These are phyloP conservation scores for Dendronephthya gigantea DNA, from an alignment of 64 coral and sea anemone genomes.

Conservation along the genomic window DNA sequence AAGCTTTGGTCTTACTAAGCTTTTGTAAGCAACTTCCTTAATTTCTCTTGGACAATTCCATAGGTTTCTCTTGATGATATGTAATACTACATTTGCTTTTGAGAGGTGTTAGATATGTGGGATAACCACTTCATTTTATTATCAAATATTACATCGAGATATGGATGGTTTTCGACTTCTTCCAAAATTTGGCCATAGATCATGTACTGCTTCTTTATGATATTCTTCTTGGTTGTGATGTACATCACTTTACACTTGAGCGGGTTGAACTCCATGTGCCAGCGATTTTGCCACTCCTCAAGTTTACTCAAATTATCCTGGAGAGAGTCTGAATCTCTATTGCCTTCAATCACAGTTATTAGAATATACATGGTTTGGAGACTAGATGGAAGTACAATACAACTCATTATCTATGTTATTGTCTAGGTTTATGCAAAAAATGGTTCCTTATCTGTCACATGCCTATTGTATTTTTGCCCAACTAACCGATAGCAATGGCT, in stretches of 20 bases:
- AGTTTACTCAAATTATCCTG: neutral
- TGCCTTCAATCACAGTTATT: too few relatives aligned
- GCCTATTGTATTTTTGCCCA: too few relatives aligned
- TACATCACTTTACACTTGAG: neutral
- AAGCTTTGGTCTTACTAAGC: conserved; percentile 43
- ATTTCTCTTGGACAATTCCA: conserved; percentile 39
- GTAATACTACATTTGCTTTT: conserved; percentile 22
- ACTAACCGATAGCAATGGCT: too few relatives aligned
- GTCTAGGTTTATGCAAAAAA: too few relatives aligned
- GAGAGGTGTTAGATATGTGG: conserved; percentile 7
- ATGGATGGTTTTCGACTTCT: conserved; percentile 7
- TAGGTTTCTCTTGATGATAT: conserved; percentile 32
- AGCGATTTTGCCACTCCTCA: neutral
- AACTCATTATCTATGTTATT: too few relatives aligned
- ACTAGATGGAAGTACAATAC: too few relatives aligned
- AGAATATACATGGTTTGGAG: too few relatives aligned
- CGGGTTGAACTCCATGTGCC: neutral
- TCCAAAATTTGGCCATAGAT: neutral
- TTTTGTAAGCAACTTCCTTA: conserved; percentile 31
- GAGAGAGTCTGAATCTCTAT: neutral
- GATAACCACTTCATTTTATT: conserved; percentile 8
- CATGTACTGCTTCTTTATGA: neutral
- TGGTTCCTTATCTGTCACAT: too few relatives aligned
- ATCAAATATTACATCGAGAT: conserved; percentile 17
- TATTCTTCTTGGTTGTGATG: conserved; percentile 4